Percentiles rank a stretch among this genome's conserved stretches.
Evolutionary conservation across 2,888 invertebrate genomes (phyloP).

Genomic region (Fragum whitleyi): DNA sequence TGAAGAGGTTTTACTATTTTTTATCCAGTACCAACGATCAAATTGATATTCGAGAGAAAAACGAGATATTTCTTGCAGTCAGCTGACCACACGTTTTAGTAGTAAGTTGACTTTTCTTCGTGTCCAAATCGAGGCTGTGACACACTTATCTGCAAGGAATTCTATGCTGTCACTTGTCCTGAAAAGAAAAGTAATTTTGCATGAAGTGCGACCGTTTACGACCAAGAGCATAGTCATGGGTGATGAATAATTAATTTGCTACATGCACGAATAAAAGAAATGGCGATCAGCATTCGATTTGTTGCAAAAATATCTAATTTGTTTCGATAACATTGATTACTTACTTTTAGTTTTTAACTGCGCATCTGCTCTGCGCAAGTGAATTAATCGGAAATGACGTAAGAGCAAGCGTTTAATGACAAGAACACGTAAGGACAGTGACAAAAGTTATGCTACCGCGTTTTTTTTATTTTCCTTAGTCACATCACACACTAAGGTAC

Average conservation of each 20-base stretch:
- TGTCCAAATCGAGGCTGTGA: slow-evolving; percentile 76
- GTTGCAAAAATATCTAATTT: slow-evolving; percentile 41
- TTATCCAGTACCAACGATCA: neutral
- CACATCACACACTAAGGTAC: too few species aligned
- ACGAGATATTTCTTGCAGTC: slow-evolving; percentile 13
- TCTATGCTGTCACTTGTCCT: slow-evolving; percentile 15
- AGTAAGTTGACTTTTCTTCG: slow-evolving; percentile 55
- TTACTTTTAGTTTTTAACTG: slow-evolving; percentile 55
- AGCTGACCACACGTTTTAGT: slow-evolving; percentile 54
- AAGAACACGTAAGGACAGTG: slow-evolving; percentile 29
- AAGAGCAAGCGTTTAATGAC: slow-evolving; percentile 46
- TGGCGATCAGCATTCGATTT: neutral
- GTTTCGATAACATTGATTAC: slow-evolving; percentile 47
- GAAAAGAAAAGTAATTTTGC: slow-evolving; percentile 23
- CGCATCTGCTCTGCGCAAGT: slow-evolving; percentile 58
- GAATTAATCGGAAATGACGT: slow-evolving; percentile 57
- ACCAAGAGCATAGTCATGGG: slow-evolving; percentile 9
- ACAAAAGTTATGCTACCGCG: slow-evolving; percentile 21
- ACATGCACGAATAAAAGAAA: slow-evolving; percentile 26
- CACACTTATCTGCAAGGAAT: slow-evolving; percentile 60
- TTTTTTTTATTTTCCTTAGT: too few species aligned
- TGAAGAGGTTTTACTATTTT: too few species aligned
- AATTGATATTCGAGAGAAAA: slow-evolving; percentile 3
- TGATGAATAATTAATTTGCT: neutral
- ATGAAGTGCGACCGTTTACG: neutral